Evolutionary conservation across 2,113 vertebrate species (phyloP), one percentile per base, ranked within the genome.

Genomic region (Ardeotis arabs): DNA sequence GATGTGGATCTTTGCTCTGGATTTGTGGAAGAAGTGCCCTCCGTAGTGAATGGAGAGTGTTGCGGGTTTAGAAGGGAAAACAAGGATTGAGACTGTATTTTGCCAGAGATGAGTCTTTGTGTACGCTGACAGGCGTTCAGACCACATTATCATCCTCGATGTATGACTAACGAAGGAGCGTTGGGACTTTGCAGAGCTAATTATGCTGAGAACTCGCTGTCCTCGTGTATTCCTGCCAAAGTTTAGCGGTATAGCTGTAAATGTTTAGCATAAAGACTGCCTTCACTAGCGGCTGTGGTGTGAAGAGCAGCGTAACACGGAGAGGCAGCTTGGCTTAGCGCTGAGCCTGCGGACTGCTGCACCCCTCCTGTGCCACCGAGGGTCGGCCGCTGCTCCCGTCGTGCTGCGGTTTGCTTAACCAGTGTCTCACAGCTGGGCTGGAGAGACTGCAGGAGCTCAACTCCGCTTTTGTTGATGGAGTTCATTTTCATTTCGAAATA

Each of bases 121-220:
- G 62, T 47, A 31, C 77, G n/a, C 52, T 33, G 47, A 82, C 70
- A 69, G 60, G 59, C 39, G 0, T 58, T 59, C 49, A 55, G 93
- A 14, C 70, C 49, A 6, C 60, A 4, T 53, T 58, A 5, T 4
- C 58, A 18, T 58, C 58, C 52, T 58, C 18, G 1, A 4, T 49
- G 62, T 33, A 4, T 87, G 58, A 75, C 72, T 88, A 70, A 79
- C 62, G 62, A 73, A 72, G 44, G n/a, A 59, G 53, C 41, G 41
- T 14, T 64, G 95, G 80, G 82, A 80, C 56, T 83, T 88, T 28
- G 64, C 55, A 29, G 59, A 89, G 55, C 89, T 92, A 44, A 80
- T 90, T 87, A 78, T 67, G 47, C 33, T 53, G 62, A 64, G 91
- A 94, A 89, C 58, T 89, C 17, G 1, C 59, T 28, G 52, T 89